phyloP scores from a whole-genome alignment of 2,113 vertebrate species.

The Xiphophorus maculatus region DNA sequence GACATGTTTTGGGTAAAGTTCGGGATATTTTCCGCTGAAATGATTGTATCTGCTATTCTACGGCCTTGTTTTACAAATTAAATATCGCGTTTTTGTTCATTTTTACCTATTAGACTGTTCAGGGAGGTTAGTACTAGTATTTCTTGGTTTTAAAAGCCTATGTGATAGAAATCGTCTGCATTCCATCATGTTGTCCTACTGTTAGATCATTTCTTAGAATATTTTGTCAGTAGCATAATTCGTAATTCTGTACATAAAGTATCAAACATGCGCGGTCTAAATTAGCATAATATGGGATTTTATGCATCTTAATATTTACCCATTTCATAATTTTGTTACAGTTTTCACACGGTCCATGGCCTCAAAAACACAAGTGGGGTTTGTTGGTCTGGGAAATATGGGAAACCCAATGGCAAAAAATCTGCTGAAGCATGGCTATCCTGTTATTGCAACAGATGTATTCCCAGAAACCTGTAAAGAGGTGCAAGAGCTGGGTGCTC shows the following conservation, averaged over 20 bases:
- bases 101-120: background rate
- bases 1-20: slow-evolving; percentile 28
- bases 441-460: slow-evolving; percentile 91
- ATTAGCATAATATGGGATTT: background rate
- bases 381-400: slow-evolving; percentile 97
- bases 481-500: slow-evolving; percentile 90
- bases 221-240: background rate
- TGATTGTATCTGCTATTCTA: slow-evolving; percentile 7
- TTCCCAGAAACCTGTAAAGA: slow-evolving; percentile 98
- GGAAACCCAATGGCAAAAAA: slow-evolving; percentile 99
- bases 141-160: background rate
- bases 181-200: background rate
- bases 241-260: no score
- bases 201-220: background rate
- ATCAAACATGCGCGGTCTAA: background rate
- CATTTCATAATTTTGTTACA: slow-evolving; percentile 59
- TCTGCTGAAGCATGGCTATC: slow-evolving; percentile 94
- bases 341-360: slow-evolving; percentile 93
- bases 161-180: background rate
- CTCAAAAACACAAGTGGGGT: slow-evolving; percentile 96
- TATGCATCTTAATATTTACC: background rate
- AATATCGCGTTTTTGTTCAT: background rate
- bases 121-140: no score
- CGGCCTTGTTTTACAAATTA: background rate
- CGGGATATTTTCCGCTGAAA: background rate